Conservation (phyloP, 1,140 invertebrate genomes). For the Pseudomyrmex flavicornis region DNA sequence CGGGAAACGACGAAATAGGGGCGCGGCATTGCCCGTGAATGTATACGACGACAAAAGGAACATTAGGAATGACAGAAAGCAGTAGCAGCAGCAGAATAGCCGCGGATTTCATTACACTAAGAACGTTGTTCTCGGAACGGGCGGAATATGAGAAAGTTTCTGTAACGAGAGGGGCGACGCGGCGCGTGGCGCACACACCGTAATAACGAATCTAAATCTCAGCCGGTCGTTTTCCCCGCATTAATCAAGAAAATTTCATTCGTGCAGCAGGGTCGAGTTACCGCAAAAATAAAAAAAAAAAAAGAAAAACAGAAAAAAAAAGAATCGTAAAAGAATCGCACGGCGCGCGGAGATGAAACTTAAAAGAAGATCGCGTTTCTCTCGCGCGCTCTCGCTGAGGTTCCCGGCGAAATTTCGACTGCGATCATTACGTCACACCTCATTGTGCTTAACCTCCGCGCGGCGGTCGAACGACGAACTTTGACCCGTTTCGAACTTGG, state of each 20-base stretch:
- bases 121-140: slow-evolving; percentile 5
- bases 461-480: slow-evolving; percentile 32
- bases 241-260: slow-evolving; percentile 49
- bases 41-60: slow-evolving; percentile 39
- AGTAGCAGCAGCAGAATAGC: not conserved
- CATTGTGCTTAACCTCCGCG: slow-evolving; percentile 29
- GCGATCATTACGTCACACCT: not conserved
- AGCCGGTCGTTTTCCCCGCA: slow-evolving; percentile 6
- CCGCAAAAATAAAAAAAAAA: not conserved
- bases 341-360: not conserved
- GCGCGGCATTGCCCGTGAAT: slow-evolving; percentile 6
- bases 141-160: slow-evolving; percentile 37
- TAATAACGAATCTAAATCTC: slow-evolving; percentile 47
- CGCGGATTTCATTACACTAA: slow-evolving; percentile 55
- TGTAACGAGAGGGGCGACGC: slow-evolving; percentile 20
- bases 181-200: not conserved
- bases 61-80: slow-evolving; percentile 49
- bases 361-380: not conserved
- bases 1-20: slow-evolving; percentile 24
- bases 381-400: not conserved
- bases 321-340: not conserved
- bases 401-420: slow-evolving; percentile 27
- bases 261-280: not conserved
- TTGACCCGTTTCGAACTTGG: slow-evolving; percentile 46
- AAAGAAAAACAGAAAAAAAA: no score